Percentiles rank a stretch among this genome's conserved stretches.
These are phyloP conservation scores for Bubalus kerabau DNA, from an alignment of 2,113 vertebrate genomes.

Conservation along the genomic window DNA sequence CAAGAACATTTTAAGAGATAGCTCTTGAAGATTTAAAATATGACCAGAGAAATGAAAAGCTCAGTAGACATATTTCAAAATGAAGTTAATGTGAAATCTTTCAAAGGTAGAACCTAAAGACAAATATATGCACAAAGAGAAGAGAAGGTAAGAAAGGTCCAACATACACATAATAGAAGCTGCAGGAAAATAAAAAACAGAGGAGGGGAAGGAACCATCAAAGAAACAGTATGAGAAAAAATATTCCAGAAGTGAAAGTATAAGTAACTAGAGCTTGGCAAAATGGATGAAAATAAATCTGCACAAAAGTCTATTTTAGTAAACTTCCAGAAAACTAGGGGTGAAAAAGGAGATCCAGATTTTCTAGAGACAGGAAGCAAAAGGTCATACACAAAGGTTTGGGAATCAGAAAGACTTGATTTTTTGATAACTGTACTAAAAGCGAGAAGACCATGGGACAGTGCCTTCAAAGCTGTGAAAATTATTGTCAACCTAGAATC, in stretches of 20 bases:
- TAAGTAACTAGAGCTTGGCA: not conserved
- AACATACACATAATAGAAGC: not conserved
- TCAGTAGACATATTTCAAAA: conserved; percentile 27
- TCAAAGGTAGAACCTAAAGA: conserved; percentile 1
- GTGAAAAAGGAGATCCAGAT: not conserved
- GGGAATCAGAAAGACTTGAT: not conserved
- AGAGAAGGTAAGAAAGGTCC: not conserved
- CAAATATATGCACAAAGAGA: not conserved
- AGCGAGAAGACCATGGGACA: not conserved
- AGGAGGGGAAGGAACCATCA: not conserved
- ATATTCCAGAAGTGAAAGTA: not conserved
- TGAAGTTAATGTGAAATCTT: conserved; percentile 17
- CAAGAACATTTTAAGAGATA: not conserved
- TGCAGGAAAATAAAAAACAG: not conserved
- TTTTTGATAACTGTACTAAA: not conserved
- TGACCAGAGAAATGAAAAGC: not conserved
- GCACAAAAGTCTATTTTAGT: not conserved
- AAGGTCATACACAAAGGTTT: not conserved
- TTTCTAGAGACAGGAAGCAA: not conserved
- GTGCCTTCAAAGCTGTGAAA: not conserved
- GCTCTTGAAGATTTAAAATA: conserved; percentile 18
- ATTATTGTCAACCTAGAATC: not conserved
- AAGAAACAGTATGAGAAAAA: not conserved
- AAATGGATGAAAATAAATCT: not conserved
- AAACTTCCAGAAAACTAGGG: not conserved